Conservation (phyloP, 2,888 invertebrate genomes). For the Oligia fasciuncula region DNA sequence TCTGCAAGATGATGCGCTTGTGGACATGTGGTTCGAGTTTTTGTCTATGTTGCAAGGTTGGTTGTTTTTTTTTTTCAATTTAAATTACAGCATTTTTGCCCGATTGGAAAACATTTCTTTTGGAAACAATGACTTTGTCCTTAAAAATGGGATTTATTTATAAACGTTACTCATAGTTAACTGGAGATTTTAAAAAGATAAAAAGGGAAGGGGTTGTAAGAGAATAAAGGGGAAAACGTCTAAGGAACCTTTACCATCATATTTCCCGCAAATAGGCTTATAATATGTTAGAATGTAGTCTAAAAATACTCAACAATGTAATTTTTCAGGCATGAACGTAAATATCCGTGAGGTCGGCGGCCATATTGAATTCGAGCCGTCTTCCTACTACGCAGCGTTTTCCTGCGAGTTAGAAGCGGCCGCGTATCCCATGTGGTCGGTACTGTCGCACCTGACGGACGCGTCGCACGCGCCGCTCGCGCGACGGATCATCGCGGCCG, state of each 20-base stretch:
- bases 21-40: slow-evolving; percentile 99
- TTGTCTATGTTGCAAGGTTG: slow-evolving; percentile 97
- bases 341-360: slow-evolving; percentile 97
- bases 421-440: slow-evolving; percentile 99
- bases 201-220: too few relatives aligned
- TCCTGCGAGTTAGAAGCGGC: slow-evolving; percentile 99
- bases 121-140: not conserved
- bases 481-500: slow-evolving; percentile 93
- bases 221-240: too few relatives aligned
- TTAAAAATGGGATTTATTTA: not conserved
- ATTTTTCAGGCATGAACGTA: slow-evolving; percentile 96
- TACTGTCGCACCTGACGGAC: slow-evolving; percentile 96
- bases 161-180: too few relatives aligned
- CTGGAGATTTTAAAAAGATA: too few relatives aligned
- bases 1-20: slow-evolving; percentile 95
- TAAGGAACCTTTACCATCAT: not conserved
- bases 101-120: not conserved
- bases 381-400: slow-evolving; percentile 99
- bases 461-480: slow-evolving; percentile 93
- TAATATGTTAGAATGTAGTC: too few relatives aligned
- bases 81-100: not conserved
- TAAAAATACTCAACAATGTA: not conserved
- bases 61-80: slow-evolving; percentile 39
- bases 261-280: not conserved
- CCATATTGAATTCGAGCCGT: slow-evolving; percentile 99